phyloP scores from a whole-genome alignment of 2,888 invertebrate species.

The Synergus gifuensis region DNA sequence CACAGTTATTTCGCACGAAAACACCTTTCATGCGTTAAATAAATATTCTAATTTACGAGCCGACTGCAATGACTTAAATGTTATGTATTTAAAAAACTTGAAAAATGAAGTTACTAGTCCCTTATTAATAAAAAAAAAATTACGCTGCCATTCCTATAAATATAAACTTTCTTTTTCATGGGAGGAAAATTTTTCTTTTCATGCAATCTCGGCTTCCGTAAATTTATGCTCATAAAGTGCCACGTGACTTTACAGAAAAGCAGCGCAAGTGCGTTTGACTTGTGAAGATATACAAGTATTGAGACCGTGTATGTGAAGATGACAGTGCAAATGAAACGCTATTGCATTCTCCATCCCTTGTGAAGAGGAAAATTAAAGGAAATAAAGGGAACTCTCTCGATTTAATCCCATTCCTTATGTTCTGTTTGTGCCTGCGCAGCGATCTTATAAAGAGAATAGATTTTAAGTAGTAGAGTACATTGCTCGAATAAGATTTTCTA shows the following conservation, averaged over 20 bases:
- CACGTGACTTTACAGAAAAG: background rate
- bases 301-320: background rate
- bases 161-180: background rate
- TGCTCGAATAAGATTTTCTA: background rate
- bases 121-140: background rate
- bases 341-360: background rate
- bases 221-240: background rate
- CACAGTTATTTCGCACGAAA: constrained; percentile 9
- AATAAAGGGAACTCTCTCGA: background rate
- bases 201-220: background rate
- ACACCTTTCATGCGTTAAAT: background rate
- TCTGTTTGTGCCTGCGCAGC: background rate
- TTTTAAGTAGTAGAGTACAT: background rate
- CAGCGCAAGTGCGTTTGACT: background rate
- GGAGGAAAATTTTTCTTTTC: background rate
- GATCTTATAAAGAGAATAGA: background rate
- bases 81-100: background rate
- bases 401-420: background rate
- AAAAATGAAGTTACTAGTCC: too few species aligned
- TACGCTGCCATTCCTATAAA: background rate
- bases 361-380: constrained; percentile 1
- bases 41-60: constrained; percentile 18
- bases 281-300: background rate
- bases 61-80: background rate
- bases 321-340: constrained; percentile 1